phyloP scores from a whole-genome alignment of 2,888 invertebrate species.

The Stegophylla sp. region DNA sequence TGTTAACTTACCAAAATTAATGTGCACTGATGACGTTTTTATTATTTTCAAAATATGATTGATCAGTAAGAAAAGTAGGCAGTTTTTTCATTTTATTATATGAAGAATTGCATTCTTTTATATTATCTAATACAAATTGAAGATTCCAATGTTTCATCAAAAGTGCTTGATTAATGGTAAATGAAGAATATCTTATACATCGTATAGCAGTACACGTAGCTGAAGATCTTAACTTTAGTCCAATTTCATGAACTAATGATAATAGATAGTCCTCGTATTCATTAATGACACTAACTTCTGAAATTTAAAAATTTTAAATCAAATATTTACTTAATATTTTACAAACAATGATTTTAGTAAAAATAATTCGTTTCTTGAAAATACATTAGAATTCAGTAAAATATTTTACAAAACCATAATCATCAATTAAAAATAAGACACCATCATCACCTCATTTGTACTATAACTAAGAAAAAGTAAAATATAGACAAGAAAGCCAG shows the following conservation, averaged over 20 bases:
- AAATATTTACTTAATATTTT: not conserved
- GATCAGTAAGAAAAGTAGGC: conserved; percentile 36
- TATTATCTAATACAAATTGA: conserved; percentile 73
- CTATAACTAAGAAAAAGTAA: not conserved
- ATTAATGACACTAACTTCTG: conserved; percentile 87
- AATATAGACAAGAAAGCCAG: no score
- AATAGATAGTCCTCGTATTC: conserved; percentile 81
- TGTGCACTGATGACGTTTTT: not conserved
- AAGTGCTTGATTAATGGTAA: conserved; percentile 77
- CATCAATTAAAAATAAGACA: no score
- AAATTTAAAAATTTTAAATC: conserved; percentile 62
- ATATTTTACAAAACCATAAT: no score
- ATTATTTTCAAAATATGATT: conserved; percentile 36
- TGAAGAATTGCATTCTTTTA: conserved; percentile 68
- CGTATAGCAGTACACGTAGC: conserved; percentile 83
- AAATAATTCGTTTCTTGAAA: no score
- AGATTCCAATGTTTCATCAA: conserved; percentile 83
- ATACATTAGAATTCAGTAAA: no score
- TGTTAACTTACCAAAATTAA: conserved; percentile 3
- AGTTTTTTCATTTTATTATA: conserved; percentile 15
- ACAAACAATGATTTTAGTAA: not conserved
- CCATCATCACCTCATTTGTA: no score
- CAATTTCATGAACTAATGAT: conserved; percentile 82
- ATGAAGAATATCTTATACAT: conserved; percentile 83
- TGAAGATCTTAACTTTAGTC: conserved; percentile 76